Evolutionary conservation across 2,888 invertebrate genomes (phyloP).

Genomic region (Arctia plantaginis): DNA sequence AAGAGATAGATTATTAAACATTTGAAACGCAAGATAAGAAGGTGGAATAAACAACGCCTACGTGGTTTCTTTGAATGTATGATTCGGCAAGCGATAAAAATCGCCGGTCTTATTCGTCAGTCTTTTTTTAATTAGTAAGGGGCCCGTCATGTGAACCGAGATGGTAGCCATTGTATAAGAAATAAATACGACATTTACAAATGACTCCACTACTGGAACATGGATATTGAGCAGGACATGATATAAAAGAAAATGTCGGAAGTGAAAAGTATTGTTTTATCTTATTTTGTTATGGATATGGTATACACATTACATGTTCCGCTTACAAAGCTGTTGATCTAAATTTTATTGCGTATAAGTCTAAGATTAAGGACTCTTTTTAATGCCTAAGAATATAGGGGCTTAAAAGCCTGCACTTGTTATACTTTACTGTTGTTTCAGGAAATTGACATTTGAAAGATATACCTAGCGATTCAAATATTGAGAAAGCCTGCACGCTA

Average conservation of each 20-base stretch:
- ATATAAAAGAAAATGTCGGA: constrained; percentile 35
- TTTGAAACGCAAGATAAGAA: constrained; percentile 68
- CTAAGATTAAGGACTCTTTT: not conserved
- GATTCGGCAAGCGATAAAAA: constrained; percentile 85
- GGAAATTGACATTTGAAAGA: too few relatives aligned
- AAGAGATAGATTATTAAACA: constrained; percentile 61
- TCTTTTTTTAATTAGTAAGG: constrained; percentile 85
- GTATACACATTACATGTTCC: constrained; percentile 16
- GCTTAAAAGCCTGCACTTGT: too few relatives aligned
- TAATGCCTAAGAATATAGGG: too few relatives aligned
- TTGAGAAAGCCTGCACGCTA: too few relatives aligned
- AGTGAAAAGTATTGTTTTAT: constrained; percentile 27
- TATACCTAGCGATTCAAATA: too few relatives aligned
- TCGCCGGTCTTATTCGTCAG: constrained; percentile 86
- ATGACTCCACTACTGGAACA: constrained; percentile 67
- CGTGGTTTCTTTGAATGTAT: constrained; percentile 77
- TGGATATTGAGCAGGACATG: constrained; percentile 71
- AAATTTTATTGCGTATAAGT: not conserved
- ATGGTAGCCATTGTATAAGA: constrained; percentile 79
- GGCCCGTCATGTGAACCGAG: constrained; percentile 82
- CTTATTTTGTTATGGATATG: constrained; percentile 23
- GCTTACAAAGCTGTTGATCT: not conserved
- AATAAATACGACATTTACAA: constrained; percentile 80
- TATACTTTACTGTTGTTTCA: too few relatives aligned
- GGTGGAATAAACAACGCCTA: constrained; percentile 78